Evolutionary conservation across 2,797 vertebrate species (phyloP), one percentile per base, ranked within the genome.

Genomic region (Esox lucius): DNA sequence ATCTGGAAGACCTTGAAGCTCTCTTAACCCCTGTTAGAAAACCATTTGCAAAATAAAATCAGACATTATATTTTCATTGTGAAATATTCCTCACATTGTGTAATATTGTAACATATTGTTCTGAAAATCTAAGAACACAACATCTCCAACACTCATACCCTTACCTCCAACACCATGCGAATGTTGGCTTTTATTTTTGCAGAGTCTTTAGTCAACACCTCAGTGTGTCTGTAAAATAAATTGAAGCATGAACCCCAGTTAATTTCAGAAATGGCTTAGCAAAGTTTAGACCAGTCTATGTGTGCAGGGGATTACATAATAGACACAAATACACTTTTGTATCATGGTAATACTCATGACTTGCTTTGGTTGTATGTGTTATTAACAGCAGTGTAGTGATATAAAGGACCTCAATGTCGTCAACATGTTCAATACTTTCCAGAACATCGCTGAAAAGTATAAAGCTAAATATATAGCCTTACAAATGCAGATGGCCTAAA

Each of bases 101-200:
- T 31, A 17, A 31, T 59, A 59, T 59, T 22, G 2, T 59, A 59
- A n/a, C n/a, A 59, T 59, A 46, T 46, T 46, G 42, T 46, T 46
- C 42, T 46, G 9, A 59, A 22, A 19, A 59, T 13, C n/a, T n/a
- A 24, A 24, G 5, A 59, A 59, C 17, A 56, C 7, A 15, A 68
- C 15, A 5, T 6, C n/a, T 35, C 7, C 7, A 0, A 66, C 17
- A 5, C 22, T 26, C 64, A 72, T 39, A 70, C 8, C 49, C 83
- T 78, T 73, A 96, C 96, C 95, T 97, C 95, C 69, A 96, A 87
- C 77, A 97, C 94, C 93, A 97, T 91, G 49, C 95, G 94, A 80
- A 97, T 97, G 85, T 96, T 94, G 69, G 95, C 96, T 89, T 96
- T 97, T 77, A 97, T 97, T 87, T 95, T 96, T 71, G 95, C 92